Conservation (phyloP, 2,797 vertebrate species). For the Leptatherina wallacei region DNA sequence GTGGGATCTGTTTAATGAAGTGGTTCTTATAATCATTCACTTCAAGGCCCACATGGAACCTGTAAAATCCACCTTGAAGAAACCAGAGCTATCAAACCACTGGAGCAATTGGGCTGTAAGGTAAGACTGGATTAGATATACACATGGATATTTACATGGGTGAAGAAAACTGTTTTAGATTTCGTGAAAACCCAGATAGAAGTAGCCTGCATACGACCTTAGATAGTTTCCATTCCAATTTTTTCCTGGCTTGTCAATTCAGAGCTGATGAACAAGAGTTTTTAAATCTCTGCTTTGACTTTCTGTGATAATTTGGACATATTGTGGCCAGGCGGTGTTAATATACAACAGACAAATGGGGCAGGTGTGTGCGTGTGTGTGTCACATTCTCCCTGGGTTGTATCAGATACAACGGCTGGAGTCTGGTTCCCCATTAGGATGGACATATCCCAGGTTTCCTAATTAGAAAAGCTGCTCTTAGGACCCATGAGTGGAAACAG, state of each 20-base stretch:
- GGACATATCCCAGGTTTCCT: constrained; percentile 63
- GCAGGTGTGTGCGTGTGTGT: constrained; percentile 28
- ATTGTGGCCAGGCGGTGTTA: constrained; percentile 10
- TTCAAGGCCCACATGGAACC: constrained; percentile 13
- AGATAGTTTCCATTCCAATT: not conserved
- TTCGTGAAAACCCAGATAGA: not conserved
- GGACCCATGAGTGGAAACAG: constrained; percentile 39
- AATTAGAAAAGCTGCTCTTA: constrained; percentile 60
- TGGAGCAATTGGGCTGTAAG: not conserved
- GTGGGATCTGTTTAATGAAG: constrained; percentile 40
- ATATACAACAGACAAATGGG: constrained; percentile 47
- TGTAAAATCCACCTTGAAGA: constrained; percentile 5
- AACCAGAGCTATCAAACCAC: constrained; percentile 3
- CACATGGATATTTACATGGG: not conserved
- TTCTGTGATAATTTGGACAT: constrained; percentile 12
- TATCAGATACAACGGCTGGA: constrained; percentile 62
- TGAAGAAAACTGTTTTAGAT: not conserved
- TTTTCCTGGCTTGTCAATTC: not conserved
- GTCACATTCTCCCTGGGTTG: constrained; percentile 51
- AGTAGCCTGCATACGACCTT: not conserved
- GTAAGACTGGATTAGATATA: not conserved
- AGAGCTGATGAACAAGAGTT: constrained; percentile 7
- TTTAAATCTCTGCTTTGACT: constrained; percentile 11
- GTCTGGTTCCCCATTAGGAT: constrained; percentile 64
- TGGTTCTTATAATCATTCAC: constrained; percentile 31